These are phyloP conservation scores for Chaetodon trifasciatus DNA, from an alignment of 2,797 vertebrate genomes.

Conservation along the genomic window DNA sequence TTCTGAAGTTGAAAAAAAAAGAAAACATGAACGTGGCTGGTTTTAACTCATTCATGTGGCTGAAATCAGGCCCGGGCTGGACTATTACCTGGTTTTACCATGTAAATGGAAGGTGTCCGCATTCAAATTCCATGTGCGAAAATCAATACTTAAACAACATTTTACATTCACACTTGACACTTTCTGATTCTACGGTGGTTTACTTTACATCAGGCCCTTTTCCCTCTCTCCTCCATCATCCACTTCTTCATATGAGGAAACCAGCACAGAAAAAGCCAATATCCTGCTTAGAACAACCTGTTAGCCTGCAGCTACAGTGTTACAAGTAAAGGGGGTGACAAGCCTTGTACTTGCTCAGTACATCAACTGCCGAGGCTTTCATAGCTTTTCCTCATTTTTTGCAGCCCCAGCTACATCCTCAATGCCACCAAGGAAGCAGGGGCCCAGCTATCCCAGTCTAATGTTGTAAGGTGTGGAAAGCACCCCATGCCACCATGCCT, in stretches of 20 bases:
- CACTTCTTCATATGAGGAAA: slow-evolving; percentile 1
- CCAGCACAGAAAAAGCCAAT: slow-evolving; percentile 29
- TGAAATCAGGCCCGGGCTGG: not conserved
- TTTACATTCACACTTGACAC: not conserved
- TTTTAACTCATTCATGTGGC: not conserved
- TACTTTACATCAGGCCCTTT: not conserved
- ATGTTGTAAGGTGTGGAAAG: slow-evolving; percentile 38
- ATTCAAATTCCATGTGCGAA: slow-evolving; percentile 9
- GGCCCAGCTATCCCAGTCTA: slow-evolving; percentile 13
- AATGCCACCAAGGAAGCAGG: slow-evolving; percentile 12
- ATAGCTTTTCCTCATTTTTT: slow-evolving; percentile 19
- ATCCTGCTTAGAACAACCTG: slow-evolving; percentile 44
- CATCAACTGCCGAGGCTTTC: slow-evolving; percentile 38
- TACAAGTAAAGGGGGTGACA: slow-evolving; percentile 43
- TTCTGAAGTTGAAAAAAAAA: not conserved
- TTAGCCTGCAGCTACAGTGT: slow-evolving; percentile 50
- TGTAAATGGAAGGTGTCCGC: not conserved
- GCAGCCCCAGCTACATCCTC: slow-evolving; percentile 24
- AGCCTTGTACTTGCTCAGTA: slow-evolving; percentile 14
- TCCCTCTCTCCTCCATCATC: slow-evolving; percentile 5
- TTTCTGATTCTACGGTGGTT: not conserved
- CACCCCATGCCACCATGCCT: slow-evolving; percentile 31
- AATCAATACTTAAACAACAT: not conserved
- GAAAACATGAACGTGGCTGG: no score
- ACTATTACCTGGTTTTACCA: not conserved